These are phyloP conservation scores for Zoanthus gigantus DNA, from an alignment of 92 coral and sea anemone species.

Conservation along the genomic window DNA sequence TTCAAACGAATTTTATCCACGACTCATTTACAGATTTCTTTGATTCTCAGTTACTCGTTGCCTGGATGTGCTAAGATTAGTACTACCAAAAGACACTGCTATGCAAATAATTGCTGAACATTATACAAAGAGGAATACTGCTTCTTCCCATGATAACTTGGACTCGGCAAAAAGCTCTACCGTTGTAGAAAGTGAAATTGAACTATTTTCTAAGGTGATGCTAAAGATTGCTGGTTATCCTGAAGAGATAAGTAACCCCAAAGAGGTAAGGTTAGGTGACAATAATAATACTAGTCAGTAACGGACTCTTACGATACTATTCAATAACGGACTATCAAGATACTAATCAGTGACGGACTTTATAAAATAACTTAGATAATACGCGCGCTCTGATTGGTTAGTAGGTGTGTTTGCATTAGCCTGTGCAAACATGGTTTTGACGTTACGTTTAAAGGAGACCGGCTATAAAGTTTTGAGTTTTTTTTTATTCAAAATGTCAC, in stretches of 20 bases:
- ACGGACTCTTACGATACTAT: too few relatives aligned
- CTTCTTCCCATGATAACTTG: conserved; percentile 7
- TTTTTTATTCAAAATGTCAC: too few relatives aligned
- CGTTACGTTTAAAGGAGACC: too few relatives aligned
- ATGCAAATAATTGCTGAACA: conserved; percentile 34
- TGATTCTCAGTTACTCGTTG: conserved; percentile 12
- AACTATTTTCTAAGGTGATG: conserved; percentile 16
- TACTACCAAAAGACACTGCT: conserved; percentile 29
- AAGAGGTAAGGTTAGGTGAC: background rate
- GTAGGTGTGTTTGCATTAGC: too few relatives aligned
- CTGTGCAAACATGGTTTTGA: too few relatives aligned
- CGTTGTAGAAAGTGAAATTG: conserved; percentile 26
- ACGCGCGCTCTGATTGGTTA: too few relatives aligned
- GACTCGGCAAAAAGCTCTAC: background rate
- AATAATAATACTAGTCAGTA: too few relatives aligned
- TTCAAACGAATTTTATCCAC: background rate
- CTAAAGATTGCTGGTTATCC: conserved; percentile 34
- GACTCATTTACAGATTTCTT: background rate
- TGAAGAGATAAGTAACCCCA: background rate
- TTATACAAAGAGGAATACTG: conserved; percentile 9
- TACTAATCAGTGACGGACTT: too few relatives aligned
- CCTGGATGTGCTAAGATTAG: conserved; percentile 18
- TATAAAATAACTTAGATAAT: too few relatives aligned
- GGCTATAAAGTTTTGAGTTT: too few relatives aligned
- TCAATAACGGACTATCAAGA: too few relatives aligned